phyloP scores from a whole-genome alignment of 2,888 invertebrate genomes.

The Pseudococcus jackbeardsleyi region DNA sequence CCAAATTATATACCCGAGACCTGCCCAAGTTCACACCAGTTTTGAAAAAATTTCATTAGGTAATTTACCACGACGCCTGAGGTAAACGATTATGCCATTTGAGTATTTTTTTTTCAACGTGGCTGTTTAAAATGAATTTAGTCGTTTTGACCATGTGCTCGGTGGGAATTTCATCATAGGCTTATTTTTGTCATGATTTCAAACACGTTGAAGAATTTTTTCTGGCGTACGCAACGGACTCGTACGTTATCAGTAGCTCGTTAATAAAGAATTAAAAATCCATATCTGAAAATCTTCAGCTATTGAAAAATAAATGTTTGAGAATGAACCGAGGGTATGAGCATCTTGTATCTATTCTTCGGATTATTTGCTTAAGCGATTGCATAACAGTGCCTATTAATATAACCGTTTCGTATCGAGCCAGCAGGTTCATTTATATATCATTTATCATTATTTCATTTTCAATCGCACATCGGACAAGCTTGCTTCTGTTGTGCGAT shows the following conservation, averaged over 20 bases:
- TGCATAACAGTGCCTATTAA: constrained; percentile 31
- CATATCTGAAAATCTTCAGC: constrained; percentile 11
- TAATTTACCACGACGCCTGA: neutral
- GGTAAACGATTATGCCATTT: neutral
- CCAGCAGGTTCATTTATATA: constrained; percentile 47
- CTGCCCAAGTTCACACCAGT: neutral
- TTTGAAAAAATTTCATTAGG: neutral
- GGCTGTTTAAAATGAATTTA: neutral
- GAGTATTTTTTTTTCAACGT: neutral
- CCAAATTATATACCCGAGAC: neutral
- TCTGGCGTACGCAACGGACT: neutral
- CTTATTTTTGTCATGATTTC: neutral
- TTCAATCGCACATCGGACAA: constrained; percentile 42
- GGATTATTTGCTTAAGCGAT: neutral
- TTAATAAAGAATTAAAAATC: constrained; percentile 36
- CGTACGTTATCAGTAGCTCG: neutral
- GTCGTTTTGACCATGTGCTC: neutral
- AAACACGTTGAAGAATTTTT: neutral
- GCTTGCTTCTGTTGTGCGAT: constrained; percentile 37
- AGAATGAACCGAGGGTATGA: neutral
- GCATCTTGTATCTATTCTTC: constrained; percentile 17
- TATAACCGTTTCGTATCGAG: constrained; percentile 24
- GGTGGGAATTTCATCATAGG: neutral
- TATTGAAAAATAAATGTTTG: constrained; percentile 17
- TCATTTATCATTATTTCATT: constrained; percentile 49